Conservation (phyloP, 2,888 invertebrate species). For the Lasioglossum malachurum region DNA sequence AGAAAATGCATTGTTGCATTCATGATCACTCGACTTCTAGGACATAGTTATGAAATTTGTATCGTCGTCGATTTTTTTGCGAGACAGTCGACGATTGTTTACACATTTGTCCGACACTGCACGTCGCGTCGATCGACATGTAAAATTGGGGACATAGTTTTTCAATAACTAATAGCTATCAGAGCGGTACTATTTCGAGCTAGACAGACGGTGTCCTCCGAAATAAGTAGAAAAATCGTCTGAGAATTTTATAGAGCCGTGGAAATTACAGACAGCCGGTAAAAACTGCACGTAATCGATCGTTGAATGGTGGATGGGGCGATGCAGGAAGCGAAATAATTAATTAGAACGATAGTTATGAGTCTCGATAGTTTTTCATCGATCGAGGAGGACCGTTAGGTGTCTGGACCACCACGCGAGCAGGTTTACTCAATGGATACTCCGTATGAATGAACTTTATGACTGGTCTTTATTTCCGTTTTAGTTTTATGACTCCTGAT, state of each 20-base stretch:
- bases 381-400: constrained; percentile 49
- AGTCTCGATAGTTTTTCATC: neutral
- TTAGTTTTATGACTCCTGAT: constrained; percentile 77
- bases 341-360: neutral
- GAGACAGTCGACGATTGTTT: neutral
- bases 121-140: neutral
- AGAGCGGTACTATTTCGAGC: neutral
- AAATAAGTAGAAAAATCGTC: neutral
- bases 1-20: neutral
- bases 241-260: neutral
- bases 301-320: neutral
- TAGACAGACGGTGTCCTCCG: neutral
- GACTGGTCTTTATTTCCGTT: constrained; percentile 73
- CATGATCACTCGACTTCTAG: neutral
- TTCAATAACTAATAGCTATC: neutral
- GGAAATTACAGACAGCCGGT: neutral
- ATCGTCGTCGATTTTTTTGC: neutral
- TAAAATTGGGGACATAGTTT: neutral
- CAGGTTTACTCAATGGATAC: constrained; percentile 72
- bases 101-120: neutral
- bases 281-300: neutral
- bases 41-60: neutral
- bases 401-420: constrained; percentile 8
- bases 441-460: constrained; percentile 82
- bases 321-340: neutral